Evolutionary conservation across 2,113 vertebrate genomes (phyloP), one percentile per base, ranked within the genome.

Genomic region (Esox niger): DNA sequence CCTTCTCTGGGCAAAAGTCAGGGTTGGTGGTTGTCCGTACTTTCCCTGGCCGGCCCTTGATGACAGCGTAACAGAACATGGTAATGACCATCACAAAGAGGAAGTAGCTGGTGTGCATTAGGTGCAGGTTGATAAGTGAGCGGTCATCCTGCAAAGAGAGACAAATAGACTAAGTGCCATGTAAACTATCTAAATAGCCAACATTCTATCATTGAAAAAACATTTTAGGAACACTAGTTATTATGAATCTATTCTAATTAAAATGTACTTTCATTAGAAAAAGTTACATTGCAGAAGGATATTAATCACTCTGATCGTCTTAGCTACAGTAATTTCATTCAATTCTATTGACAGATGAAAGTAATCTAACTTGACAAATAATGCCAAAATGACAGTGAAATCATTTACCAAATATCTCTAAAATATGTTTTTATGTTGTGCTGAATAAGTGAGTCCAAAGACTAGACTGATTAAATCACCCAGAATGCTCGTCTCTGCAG

Each of bases 101-200:
- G 83, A 99, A 99, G 89, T 99, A 99, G 89, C 97, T 99, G 77
- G 97, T 99, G 79, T 99, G 97, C 97, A 99, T 98, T 84, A 99
- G 92, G 79, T 99, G 97, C 80, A 99, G 88, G 87, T 99, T 99
- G 89, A 99, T 98, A 70, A 99, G 92, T 1, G 97, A 99, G 47
- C 96, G 96, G 86, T 99, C 97, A 1, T 99, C 97, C 97, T 99
- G 29, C 27, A 59, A 30, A 49, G 20, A 52, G 56, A 27, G 29
- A 29, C 27, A 58, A 8, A 58, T 15, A 17, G 56, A 4, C 26
- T 58, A 6, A 21, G 47, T 0, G 4, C 1, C 47, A 49, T 15
- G 13, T 38, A 38, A 38, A 38, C 35, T 43, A n/a, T 15, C 15
- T 8, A n/a, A 5, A 23, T n/a, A 0, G 8, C 20, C 46, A 15